Evolutionary conservation across 2,797 vertebrate genomes (phyloP).

Genomic region (Spinus pinus): DNA sequence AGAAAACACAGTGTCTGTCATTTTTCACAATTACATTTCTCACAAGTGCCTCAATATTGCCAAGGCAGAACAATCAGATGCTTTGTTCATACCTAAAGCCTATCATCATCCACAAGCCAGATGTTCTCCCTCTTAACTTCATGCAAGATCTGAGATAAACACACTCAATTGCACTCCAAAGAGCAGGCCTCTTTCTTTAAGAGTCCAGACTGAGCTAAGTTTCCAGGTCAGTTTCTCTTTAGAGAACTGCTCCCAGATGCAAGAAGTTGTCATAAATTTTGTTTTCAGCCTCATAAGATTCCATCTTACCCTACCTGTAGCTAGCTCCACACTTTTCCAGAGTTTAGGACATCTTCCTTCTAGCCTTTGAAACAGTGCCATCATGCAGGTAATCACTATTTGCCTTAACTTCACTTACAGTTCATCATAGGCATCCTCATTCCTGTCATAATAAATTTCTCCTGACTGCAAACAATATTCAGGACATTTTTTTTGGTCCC

Average conservation of each 20-base stretch:
- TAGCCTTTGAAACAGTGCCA: neutral
- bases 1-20: neutral
- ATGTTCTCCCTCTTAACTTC: neutral
- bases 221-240: neutral
- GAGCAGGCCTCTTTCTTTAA: neutral
- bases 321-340: neutral
- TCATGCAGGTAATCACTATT: neutral
- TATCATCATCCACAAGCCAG: neutral
- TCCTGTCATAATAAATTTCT: neutral
- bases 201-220: neutral
- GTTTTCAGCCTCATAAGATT: neutral
- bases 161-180: neutral
- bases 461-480: neutral
- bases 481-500: neutral
- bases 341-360: neutral
- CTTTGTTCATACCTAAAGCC: neutral
- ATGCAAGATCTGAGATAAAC: neutral
- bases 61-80: neutral
- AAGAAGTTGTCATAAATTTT: neutral
- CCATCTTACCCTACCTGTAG: neutral
- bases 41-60: neutral
- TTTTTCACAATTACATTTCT: neutral
- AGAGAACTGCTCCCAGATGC: neutral
- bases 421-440: neutral
- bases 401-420: neutral